Evolutionary conservation across 2,888 invertebrate genomes (phyloP), one percentile per base, ranked within the genome.

Genomic region (Brachynemurus nebulosus): DNA sequence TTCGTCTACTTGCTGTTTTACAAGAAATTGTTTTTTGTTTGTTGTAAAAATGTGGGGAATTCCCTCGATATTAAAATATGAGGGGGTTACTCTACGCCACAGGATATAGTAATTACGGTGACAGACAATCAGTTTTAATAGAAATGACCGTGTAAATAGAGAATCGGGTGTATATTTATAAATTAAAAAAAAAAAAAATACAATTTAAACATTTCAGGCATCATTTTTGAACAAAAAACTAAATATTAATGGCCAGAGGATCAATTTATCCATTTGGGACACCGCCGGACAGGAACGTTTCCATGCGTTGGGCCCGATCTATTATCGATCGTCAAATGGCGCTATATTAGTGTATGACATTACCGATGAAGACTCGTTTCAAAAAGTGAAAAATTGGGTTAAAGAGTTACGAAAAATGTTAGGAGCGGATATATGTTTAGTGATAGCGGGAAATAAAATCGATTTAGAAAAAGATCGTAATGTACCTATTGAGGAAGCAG

Each of bases 321-420:
- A 98, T 65, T 98, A 98, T 63, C 70, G 97, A 50, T 91, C 90
- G 61, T 95, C 96, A 19, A 90, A 97, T 68, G 97, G 97, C 52
- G 98, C 97, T 43, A 80, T 98, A 55, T 73, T 98, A 52, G 95
- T 98, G 3, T 97, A 96, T 65, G 97, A 98, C 62, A 92, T 98
- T 49, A 96, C 97, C 12, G 95, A 97, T 69, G 83, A 89, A 65
- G 88, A 92, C 60, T 93, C 95, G 1, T 96, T 97, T 67, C 82
- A 81, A 59, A 95, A 92, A 74, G 95, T 96, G 0, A 93, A 96
- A 68, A 90, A 83, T 62, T 98, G 98, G 98, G 96, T 97, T 19
- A 93, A 92, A 59, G 97, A 98, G 64, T 67, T 98, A 45, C 81
- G 88, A 53, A 91, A 91, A 65, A 95, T 97, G 86, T 70, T 97